Percentiles rank a stretch among this genome's conserved stretches.
Conservation (phyloP, 1,140 invertebrate genomes). For the Zaprionus africanus region DNA sequence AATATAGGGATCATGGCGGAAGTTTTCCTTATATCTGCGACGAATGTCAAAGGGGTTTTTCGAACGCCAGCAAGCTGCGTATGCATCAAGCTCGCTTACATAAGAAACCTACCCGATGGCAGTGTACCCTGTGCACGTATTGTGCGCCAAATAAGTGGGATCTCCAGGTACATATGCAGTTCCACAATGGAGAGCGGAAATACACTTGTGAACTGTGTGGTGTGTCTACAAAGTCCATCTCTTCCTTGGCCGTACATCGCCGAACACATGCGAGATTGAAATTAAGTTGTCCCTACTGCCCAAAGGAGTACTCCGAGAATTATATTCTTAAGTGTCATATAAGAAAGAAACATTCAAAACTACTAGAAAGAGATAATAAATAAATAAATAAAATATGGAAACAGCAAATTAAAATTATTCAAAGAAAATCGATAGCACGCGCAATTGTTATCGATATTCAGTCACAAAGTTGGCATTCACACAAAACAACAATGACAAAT, state of each 20-base stretch:
- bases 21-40: constrained; percentile 37
- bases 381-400: constrained; percentile 20
- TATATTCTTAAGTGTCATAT: constrained; percentile 40
- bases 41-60: constrained; percentile 35
- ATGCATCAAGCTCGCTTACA: constrained; percentile 42
- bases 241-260: constrained; percentile 44
- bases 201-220: constrained; percentile 52
- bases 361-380: not conserved
- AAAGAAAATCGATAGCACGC: not conserved
- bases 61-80: constrained; percentile 23
- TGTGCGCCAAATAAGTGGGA: constrained; percentile 50
- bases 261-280: constrained; percentile 32
- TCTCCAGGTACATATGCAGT: constrained; percentile 25
- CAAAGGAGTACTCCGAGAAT: constrained; percentile 38
- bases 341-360: constrained; percentile 19
- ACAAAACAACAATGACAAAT: not conserved
- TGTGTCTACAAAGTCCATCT: constrained; percentile 34
- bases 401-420: too few species aligned
- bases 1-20: constrained; percentile 28
- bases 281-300: constrained; percentile 35
- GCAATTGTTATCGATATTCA: constrained; percentile 1
- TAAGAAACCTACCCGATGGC: constrained; percentile 28
- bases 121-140: constrained; percentile 42
- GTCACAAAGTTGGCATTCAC: constrained; percentile 15
- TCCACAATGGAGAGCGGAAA: constrained; percentile 39